Evolutionary conservation across 2,113 vertebrate species (phyloP), one percentile per base, ranked within the genome.

Genomic region (Colius striatus): DNA sequence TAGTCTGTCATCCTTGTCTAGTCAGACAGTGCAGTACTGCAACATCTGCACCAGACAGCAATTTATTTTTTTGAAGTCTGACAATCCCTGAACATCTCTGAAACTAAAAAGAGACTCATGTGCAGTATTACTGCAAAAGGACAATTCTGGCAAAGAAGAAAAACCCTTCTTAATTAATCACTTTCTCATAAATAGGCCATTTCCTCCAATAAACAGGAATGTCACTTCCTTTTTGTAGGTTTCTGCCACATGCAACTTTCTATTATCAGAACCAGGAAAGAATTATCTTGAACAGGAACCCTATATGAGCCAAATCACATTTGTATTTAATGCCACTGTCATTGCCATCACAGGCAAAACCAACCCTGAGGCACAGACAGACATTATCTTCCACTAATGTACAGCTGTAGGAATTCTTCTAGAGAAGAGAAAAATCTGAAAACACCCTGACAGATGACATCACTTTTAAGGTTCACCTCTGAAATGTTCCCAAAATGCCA

Each of bases 271-370:
- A 36, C 19, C 45, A 76, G 62, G 36, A 78, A 82, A 26, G 30
- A 89, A 89, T 63, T 57, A 60, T 36, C 65, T 84, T 76, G 20
- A 93, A 75, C 38, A 38, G 48, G 80, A 95, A 57, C 13, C 36
- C 36, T 11, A 7, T 19, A 38, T 11, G 53, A 88, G 78, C 13
- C 25, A 63, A 78, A 60, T 80, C 79, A 27, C n/a, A 61, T 65
- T 74, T 67, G 68, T 74, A 60, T 77, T 94, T 92, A 93, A 92
- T 86, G 68, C 29, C 72, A 60, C 65, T 61, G 82, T 55, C 85
- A 53, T 3, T 93, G 83, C 48, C 53, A 55, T 75, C 87, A 58
- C 1, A 32, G 82, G 38, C 48, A 90, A 81, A 93, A 61, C 1
- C 38, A 71, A 10, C 74, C 67, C 60, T 0, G 2, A 77, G 89